These are phyloP conservation scores for Apodemia duryi DNA, from an alignment of 2,888 invertebrate species.

Conservation along the genomic window DNA sequence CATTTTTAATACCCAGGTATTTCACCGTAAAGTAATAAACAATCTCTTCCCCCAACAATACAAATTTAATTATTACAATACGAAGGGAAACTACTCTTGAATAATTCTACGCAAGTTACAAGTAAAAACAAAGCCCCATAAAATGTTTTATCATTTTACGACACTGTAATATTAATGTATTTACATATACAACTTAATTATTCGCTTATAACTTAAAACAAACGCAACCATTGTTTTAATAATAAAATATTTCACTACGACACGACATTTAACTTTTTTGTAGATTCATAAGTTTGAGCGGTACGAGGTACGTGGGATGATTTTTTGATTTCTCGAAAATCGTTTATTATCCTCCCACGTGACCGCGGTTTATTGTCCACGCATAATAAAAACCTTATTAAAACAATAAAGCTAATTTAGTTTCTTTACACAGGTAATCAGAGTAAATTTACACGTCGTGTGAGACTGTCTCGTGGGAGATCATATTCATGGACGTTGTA, in stretches of 20 bases:
- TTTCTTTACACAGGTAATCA: conserved; percentile 19
- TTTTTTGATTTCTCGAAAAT: conserved; percentile 48
- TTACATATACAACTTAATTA: not conserved
- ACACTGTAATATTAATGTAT: not conserved
- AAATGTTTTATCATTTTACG: no score
- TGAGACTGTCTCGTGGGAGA: conserved; percentile 9
- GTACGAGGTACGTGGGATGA: conserved; percentile 55
- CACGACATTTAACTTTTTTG: conserved; percentile 46
- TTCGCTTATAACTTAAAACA: conserved; percentile 32
- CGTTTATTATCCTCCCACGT: conserved; percentile 34
- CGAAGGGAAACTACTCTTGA: no score
- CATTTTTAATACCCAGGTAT: no score
- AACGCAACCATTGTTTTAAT: conserved; percentile 48
- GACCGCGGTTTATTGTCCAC: conserved; percentile 16
- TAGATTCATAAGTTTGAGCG: conserved; percentile 40
- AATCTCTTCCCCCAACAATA: no score
- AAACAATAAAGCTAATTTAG: conserved; percentile 17
- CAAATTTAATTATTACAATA: no score
- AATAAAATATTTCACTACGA: conserved; percentile 57
- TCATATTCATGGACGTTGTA: not conserved
- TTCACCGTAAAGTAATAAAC: no score
- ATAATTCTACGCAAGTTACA: no score
- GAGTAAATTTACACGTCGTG: conserved; percentile 11
- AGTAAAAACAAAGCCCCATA: no score
- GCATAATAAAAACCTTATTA: conserved; percentile 22